Percentiles rank a stretch among this genome's conserved stretches.
Conservation (phyloP, 2,113 vertebrate genomes). For the Acrocephalus kingi region DNA sequence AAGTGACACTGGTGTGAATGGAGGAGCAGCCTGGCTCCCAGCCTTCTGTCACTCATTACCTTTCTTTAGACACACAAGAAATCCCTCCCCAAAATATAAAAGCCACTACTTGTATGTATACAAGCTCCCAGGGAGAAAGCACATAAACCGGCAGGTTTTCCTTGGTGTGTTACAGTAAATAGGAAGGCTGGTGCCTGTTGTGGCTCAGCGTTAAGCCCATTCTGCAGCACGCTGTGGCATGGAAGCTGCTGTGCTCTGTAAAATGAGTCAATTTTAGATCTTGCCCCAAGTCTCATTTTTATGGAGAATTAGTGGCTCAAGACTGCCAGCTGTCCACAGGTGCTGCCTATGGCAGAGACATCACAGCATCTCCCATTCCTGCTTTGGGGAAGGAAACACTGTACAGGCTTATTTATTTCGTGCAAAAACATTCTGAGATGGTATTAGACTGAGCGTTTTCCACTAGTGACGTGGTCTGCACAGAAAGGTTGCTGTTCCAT, state of each 20-base stretch:
- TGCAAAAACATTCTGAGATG: background rate
- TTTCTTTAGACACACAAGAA: background rate
- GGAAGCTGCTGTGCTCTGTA: background rate
- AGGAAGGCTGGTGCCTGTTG: background rate
- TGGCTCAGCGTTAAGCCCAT: background rate
- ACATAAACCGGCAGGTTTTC: background rate
- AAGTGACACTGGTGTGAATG: fast-evolving
- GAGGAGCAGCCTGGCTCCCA: background rate
- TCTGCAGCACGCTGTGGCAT: background rate
- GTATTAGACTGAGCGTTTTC: background rate
- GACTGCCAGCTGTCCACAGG: background rate
- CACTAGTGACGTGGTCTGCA: background rate
- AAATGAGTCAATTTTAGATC: background rate
- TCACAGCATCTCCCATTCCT: background rate
- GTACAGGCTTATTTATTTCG: background rate
- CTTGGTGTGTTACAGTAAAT: too few species aligned
- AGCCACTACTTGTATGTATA: background rate
- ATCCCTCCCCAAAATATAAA: background rate
- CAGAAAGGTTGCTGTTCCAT: background rate
- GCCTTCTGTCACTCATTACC: background rate
- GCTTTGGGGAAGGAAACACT: background rate
- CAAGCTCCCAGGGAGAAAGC: background rate
- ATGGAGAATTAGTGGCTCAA: background rate
- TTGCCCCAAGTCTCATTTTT: background rate
- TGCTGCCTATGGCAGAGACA: background rate